Base-by-base conservation (phyloP, 2,888 invertebrate species). In the Trissolcus brochymenae region DNA sequence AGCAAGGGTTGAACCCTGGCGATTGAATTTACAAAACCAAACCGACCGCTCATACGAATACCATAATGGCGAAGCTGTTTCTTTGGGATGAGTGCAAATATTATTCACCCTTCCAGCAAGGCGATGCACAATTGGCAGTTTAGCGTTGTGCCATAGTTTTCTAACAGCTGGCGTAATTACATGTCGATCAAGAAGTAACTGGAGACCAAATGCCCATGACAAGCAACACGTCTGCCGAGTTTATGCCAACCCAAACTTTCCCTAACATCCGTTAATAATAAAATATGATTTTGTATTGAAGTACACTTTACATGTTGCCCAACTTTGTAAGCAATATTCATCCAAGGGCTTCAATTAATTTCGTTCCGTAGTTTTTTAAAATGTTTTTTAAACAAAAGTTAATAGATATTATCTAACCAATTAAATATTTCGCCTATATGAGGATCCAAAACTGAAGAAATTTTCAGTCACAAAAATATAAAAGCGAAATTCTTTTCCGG, bases 141-240 rank as follows among this genome's bases (percentile, higher is more conserved):
- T 80, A 79, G 75, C 75, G 78, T 79, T 68, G 72, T 67, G 70
- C 74, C 71, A 29, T 79, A 81, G 77, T 81, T 81, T 78, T 75
- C 79, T 79, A 80, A 80, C 79, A 80, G 78, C 78, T 80, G 78
- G 79, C 80, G 81, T 81, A 81, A 82, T 82, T 82, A 80, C 79
- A 81, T 72, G 80, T 81, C 81, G 80, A 82, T 81, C 81, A 81
- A 82, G 59, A 72, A 77, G 79, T 80, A 79, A 80, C 81, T 78
- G 80, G 79, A 75, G 79, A 74, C 71, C 77, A 64, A 80, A 77
- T 77, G 75, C 62, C 76, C 75, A 75, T 72, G 72, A 75, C 71
- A 72, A 76, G 64, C 59, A 73, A 76, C 35, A 35, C 76, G 73
- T 76, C 70, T 76, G 71, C 68, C 65, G 70, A 78, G 74, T 71